Evolutionary conservation across 2,113 vertebrate species (phyloP).

Genomic region (Tetrax tetrax): DNA sequence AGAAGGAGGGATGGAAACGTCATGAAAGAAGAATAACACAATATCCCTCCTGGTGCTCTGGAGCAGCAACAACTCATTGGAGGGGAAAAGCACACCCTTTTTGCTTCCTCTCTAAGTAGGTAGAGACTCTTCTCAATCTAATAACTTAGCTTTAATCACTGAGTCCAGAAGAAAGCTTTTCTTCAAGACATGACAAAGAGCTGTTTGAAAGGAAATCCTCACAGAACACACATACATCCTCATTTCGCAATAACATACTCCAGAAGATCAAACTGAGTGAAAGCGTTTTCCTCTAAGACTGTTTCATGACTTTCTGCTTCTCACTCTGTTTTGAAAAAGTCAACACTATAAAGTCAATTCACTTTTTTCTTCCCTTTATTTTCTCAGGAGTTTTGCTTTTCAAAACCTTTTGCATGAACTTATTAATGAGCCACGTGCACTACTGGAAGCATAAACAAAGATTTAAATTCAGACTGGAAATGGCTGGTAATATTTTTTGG

Average conservation of each 20-base stretch:
- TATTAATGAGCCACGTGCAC: not conserved
- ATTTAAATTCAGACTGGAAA: not conserved
- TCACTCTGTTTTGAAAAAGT: not conserved
- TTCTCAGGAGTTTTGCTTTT: not conserved
- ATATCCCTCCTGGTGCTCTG: not conserved
- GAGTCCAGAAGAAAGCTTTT: not conserved
- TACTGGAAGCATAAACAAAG: not conserved
- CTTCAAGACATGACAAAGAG: not conserved
- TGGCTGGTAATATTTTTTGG: not conserved
- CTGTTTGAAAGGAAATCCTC: not conserved
- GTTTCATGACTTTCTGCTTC: not conserved
- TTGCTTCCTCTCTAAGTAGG: not conserved
- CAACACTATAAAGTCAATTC: not conserved
- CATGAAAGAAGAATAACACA: not conserved
- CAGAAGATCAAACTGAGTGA: not conserved
- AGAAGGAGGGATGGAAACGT: not conserved
- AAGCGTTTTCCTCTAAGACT: not conserved
- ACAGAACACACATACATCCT: not conserved
- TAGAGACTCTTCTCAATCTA: not conserved
- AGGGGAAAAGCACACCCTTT: not conserved
- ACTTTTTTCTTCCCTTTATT: not conserved
- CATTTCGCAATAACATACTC: not conserved
- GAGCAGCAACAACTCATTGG: not conserved
- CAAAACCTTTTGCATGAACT: not conserved
- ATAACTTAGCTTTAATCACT: not conserved